Percentiles rank a stretch among this genome's conserved stretches.
phyloP scores from a whole-genome alignment of 1,140 invertebrate species.

The Trinorchestia longiramus region DNA sequence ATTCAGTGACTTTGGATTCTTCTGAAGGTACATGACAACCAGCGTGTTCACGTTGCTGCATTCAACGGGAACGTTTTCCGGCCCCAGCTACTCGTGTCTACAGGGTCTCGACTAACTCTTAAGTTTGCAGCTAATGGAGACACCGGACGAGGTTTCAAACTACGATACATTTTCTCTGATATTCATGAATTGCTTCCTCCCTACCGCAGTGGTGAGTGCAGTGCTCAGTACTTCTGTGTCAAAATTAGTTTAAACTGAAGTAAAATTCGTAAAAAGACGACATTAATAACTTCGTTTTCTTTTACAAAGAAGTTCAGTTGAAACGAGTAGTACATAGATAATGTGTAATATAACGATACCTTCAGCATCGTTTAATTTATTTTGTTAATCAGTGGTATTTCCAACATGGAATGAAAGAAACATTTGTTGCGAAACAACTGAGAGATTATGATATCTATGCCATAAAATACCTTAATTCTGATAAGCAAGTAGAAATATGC shows the following conservation, averaged over 20 bases:
- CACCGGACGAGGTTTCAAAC: conserved; percentile 79
- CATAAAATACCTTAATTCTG: too few relatives aligned
- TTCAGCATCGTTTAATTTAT: too few relatives aligned
- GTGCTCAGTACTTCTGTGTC: background rate
- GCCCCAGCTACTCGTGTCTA: conserved; percentile 78
- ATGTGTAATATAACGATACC: too few relatives aligned
- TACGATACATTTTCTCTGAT: conserved; percentile 75
- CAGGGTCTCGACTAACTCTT: conserved; percentile 76
- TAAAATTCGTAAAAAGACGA: background rate
- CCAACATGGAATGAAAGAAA: too few relatives aligned
- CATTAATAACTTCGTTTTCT: background rate
- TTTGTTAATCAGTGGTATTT: background rate
- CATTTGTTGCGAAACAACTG: too few relatives aligned
- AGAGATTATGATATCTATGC: too few relatives aligned
- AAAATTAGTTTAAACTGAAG: background rate
- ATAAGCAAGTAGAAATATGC: too few relatives aligned
- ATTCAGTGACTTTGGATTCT: background rate
- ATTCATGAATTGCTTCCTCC: background rate
- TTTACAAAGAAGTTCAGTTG: too few relatives aligned
- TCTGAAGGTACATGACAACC: conserved; percentile 79
- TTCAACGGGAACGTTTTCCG: conserved; percentile 79
- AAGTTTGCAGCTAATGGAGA: conserved; percentile 81
- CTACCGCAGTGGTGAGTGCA: conserved; percentile 24
- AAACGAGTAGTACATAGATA: too few relatives aligned
- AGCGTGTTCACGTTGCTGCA: conserved; percentile 77